Percentiles rank a stretch among this genome's conserved stretches.
Conservation (phyloP, 2,888 invertebrate species). For the Brenthis hecate region DNA sequence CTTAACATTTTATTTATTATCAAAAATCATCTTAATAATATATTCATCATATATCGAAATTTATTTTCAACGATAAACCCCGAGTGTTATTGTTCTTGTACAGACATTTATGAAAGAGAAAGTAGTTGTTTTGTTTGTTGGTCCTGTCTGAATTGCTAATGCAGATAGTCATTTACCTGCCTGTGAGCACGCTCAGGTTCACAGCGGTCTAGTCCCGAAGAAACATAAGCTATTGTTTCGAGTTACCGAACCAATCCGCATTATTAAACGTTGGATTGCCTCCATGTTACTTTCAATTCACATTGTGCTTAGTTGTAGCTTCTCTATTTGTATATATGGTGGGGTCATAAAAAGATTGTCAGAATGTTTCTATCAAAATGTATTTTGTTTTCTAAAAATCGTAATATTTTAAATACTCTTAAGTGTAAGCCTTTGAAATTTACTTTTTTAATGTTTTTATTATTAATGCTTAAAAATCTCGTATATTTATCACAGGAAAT, state of each 20-base stretch:
- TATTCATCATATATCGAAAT: conserved; percentile 43
- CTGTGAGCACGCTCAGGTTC: conserved; percentile 53
- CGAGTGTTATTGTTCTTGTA: conserved; percentile 51
- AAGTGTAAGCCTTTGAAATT: no score
- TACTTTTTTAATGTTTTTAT: no score
- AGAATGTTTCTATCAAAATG: conserved; percentile 6
- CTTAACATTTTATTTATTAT: no score
- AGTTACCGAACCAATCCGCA: conserved; percentile 58
- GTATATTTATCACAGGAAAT: conserved; percentile 11
- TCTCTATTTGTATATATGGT: conserved; percentile 13
- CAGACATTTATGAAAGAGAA: conserved; percentile 62
- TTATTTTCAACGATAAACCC: conserved; percentile 44
- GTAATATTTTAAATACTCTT: no score
- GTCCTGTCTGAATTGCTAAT: conserved; percentile 63
- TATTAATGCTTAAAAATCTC: neutral
- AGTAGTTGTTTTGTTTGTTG: conserved; percentile 61
- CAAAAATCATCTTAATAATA: conserved; percentile 1
- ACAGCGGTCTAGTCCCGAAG: conserved; percentile 55
- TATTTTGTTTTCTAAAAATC: neutral
- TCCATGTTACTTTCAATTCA: conserved; percentile 43
- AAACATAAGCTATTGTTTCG: conserved; percentile 62
- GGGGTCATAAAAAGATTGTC: conserved; percentile 7
- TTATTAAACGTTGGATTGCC: conserved; percentile 64
- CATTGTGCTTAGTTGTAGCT: conserved; percentile 32
- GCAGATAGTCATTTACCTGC: conserved; percentile 58